These are phyloP conservation scores for Aplysina aerophoba DNA, from an alignment of 37 sponge, comb jelly and placozoan species.

Conservation along the genomic window DNA sequence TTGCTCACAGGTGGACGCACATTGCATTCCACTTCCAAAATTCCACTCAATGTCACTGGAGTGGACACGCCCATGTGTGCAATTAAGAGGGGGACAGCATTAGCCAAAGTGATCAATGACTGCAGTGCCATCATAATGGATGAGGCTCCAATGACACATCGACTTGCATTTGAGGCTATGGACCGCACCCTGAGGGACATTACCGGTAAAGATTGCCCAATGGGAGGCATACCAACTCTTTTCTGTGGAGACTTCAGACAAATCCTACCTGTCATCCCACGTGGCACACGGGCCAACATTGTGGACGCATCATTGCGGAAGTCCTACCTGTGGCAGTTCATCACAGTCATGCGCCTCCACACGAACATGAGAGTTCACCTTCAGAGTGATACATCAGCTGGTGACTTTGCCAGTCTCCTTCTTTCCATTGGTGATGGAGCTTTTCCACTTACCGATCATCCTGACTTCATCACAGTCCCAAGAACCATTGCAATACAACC, in stretches of 20 bases:
- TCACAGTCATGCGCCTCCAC: slow-evolving; percentile 9
- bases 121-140: neutral
- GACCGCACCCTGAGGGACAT: slow-evolving; percentile 5
- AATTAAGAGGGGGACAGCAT: neutral
- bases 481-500: too few species aligned
- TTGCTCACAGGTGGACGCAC: slow-evolving; percentile 31
- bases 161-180: slow-evolving; percentile 24
- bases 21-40: slow-evolving; percentile 33
- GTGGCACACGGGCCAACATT: slow-evolving; percentile 1
- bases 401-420: neutral
- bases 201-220: neutral
- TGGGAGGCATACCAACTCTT: slow-evolving; percentile 16
- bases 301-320: slow-evolving; percentile 3
- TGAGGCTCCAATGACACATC: slow-evolving; percentile 31
- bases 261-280: slow-evolving; percentile 30
- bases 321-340: slow-evolving; percentile 8
- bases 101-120: neutral
- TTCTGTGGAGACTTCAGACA: slow-evolving; percentile 44
- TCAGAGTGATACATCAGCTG: slow-evolving; percentile 21
- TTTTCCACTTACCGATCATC: neutral
- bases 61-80: neutral
- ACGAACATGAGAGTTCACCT: slow-evolving; percentile 10
- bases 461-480: neutral
- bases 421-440: slow-evolving; percentile 15
- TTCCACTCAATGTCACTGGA: slow-evolving; percentile 30